A percentile compares a stretch with the other conserved stretches of the same genome.
Conservation (phyloP, 2,888 invertebrate species). For the Eledona agricola region DNA sequence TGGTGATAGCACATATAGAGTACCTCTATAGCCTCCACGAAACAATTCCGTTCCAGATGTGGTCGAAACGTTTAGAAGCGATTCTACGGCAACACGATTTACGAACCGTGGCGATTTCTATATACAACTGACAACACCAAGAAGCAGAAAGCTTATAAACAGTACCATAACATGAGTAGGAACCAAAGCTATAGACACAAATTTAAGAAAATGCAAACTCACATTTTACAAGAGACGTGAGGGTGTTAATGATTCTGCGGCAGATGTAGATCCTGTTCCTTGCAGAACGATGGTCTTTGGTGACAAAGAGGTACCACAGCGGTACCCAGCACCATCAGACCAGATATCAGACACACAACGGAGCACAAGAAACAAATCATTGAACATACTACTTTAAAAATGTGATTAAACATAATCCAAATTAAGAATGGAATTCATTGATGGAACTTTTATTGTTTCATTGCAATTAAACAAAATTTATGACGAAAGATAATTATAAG, state of each 20-base stretch:
- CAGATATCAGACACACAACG: conserved; percentile 46
- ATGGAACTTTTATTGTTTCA: conserved; percentile 2
- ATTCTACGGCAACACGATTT: too few relatives aligned
- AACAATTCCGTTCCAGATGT: too few relatives aligned
- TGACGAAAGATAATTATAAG: too few relatives aligned
- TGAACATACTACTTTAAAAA: conserved; percentile 27
- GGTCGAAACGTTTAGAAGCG: too few relatives aligned
- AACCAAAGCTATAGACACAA: conserved; percentile 8
- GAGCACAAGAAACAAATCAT: conserved; percentile 41
- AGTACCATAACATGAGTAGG: conserved; percentile 8
- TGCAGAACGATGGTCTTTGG: conserved; percentile 57
- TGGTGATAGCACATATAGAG: too few relatives aligned
- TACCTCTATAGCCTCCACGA: too few relatives aligned
- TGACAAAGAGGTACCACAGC: conserved; percentile 36
- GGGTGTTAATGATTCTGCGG: conserved; percentile 57
- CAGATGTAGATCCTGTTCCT: conserved; percentile 58
- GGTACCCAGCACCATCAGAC: conserved; percentile 36
- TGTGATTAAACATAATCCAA: conserved; percentile 4
- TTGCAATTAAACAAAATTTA: too few relatives aligned
- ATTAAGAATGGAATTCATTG: neutral
- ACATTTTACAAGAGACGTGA: conserved; percentile 54
- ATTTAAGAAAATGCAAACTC: conserved; percentile 41
- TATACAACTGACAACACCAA: neutral
- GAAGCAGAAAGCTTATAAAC: conserved; percentile 7
- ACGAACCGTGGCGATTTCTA: too few relatives aligned